These are phyloP conservation scores for Epizoanthus scotinus DNA, from an alignment of 92 coral and sea anemone species.

Conservation along the genomic window DNA sequence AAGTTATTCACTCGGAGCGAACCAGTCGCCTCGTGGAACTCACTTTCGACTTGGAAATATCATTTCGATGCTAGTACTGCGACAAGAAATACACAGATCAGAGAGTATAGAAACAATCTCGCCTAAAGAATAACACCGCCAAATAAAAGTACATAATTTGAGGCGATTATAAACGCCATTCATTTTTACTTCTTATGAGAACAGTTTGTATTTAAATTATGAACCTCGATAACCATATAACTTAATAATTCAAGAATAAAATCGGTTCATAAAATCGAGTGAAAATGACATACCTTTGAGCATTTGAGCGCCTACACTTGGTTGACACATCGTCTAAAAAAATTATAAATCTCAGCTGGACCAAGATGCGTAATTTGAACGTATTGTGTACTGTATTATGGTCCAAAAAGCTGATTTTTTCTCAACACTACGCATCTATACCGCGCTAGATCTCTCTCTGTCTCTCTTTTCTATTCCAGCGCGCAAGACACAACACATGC, in stretches of 20 bases:
- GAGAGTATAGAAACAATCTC: constrained; percentile 15
- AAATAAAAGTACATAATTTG: constrained; percentile 13
- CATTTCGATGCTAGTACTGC: constrained; percentile 59
- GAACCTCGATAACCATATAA: constrained; percentile 92
- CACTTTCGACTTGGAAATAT: constrained; percentile 89
- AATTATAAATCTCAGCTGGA: constrained; percentile 11
- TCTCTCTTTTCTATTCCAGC: constrained; percentile 53
- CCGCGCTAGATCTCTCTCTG: constrained; percentile 13
- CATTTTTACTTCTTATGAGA: constrained; percentile 60
- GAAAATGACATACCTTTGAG: constrained; percentile 81
- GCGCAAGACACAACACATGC: constrained; percentile 99
- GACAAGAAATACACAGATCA: neutral
- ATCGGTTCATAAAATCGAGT: too few species aligned
- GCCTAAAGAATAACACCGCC: constrained; percentile 15
- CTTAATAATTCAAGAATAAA: constrained; percentile 97
- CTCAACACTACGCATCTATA: constrained; percentile 32
- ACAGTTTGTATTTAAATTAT: constrained; percentile 80
- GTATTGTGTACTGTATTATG: constrained; percentile 20
- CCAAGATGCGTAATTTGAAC: neutral
- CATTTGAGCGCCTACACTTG: constrained; percentile 62
- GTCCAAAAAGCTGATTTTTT: constrained; percentile 25
- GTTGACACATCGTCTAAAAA: constrained; percentile 38
- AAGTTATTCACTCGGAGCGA: constrained; percentile 35
- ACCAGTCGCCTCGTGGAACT: constrained; percentile 64
- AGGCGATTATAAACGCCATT: constrained; percentile 31